Evolutionary conservation across 1,140 invertebrate species (phyloP).

Genomic region (Mya arenaria): DNA sequence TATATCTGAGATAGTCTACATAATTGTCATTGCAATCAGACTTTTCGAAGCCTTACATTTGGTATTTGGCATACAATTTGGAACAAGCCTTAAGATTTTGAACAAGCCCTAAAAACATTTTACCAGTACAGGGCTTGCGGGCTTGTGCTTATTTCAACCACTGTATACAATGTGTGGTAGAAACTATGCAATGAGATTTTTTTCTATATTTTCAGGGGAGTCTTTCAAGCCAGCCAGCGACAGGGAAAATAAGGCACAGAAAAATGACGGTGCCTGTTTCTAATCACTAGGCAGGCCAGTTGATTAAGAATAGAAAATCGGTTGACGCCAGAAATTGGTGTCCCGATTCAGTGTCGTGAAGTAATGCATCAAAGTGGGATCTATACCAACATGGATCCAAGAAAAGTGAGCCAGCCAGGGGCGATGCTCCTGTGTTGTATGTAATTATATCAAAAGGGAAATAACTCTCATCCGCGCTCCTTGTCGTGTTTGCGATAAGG

Average conservation of each 20-base stretch:
- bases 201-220: background rate
- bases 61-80: no score
- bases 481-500: slow-evolving; percentile 54
- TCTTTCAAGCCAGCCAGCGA: background rate
- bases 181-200: no score
- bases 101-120: no score
- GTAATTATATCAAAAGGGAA: slow-evolving; percentile 34
- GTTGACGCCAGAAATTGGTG: background rate
- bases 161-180: no score
- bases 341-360: background rate
- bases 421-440: background rate
- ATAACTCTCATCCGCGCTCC: slow-evolving; percentile 52
- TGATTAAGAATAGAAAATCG: background rate
- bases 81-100: no score
- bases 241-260: background rate
- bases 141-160: no score
- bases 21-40: no score
- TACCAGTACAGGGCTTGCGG: no score
- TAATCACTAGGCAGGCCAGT: background rate
- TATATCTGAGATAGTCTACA: no score
- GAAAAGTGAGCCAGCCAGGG: slow-evolving; percentile 11
- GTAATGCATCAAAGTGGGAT: no score
- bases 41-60: no score
- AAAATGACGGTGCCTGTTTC: background rate
- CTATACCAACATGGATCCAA: no score